Base-by-base conservation (phyloP, 2,888 invertebrate genomes). In the Synanthedon andrenaeformis region DNA sequence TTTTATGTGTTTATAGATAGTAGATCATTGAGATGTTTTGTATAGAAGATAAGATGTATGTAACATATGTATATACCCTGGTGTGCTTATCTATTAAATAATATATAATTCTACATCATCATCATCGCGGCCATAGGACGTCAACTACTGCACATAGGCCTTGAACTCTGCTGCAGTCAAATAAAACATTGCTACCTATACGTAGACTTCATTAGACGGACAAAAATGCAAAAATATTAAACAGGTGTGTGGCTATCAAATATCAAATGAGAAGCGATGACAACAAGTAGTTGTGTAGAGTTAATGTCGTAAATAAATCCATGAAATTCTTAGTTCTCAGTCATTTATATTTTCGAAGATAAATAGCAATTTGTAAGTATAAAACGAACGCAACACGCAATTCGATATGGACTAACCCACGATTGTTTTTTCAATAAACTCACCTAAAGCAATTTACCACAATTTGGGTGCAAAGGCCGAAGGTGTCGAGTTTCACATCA, bases 401-500 rank as follows among this genome's bases (percentile, higher is more conserved):
- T 65, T 54, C 54, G 73, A 77, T 73, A 75, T 63, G 58, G 58
- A 57, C 56, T 69, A 61, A 61, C 62, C 57, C 56, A 53, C 58
- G 69, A 70, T 70, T 82, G 82, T 85, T 85, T 76, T 79, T 76
- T 81, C 73, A 74, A 67, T 55, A 81, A 81, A 80, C 80, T 74
- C 75, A 83, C 79, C 81, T 77, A 77, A 81, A 76, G 77, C 77
- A 79, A 81, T 86, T 82, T 79, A 80, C 72, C 62, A 81, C 79
- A 79, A 72, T 78, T 78, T 72, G 69, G 74, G 82, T 68, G 83
- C 79, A 83, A 79, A 85, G 82, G 83, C 79, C 79, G 77, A 62
- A 54, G 57, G 63, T 63, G 55, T 86, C 78, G 56, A 56, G 69
- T 84, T 83, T 65, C 82, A 69, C 69, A 66, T 71, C 63, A 60